Conservation (phyloP, 2,797 vertebrate genomes). For the Antennarius maculatus region DNA sequence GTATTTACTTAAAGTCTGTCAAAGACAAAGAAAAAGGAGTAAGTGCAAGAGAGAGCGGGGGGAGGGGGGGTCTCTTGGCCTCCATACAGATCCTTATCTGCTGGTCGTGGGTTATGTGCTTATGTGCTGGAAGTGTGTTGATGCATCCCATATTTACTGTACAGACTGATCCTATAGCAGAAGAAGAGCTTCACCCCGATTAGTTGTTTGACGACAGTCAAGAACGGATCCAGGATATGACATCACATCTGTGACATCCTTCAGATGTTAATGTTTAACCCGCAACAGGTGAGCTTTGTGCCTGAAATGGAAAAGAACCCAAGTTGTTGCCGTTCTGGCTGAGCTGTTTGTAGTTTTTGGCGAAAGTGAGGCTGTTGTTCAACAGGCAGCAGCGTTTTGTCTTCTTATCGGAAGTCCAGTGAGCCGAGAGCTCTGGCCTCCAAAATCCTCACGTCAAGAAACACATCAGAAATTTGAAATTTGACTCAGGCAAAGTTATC, state of each 20-base stretch:
- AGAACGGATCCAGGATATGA: slow-evolving; percentile 1
- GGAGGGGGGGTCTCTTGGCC: slow-evolving; percentile 38
- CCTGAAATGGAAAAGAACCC: too few relatives aligned
- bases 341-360: neutral
- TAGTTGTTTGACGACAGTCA: slow-evolving; percentile 5
- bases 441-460: too few relatives aligned
- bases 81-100: slow-evolving; percentile 55
- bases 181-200: slow-evolving; percentile 9
- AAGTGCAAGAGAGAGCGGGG: slow-evolving; percentile 41
- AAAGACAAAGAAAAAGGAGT: slow-evolving; percentile 56
- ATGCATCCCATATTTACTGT: slow-evolving; percentile 11
- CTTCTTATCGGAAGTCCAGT: too few relatives aligned
- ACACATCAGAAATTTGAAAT: too few relatives aligned
- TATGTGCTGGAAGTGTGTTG: slow-evolving; percentile 22
- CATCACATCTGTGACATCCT: too few relatives aligned
- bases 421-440: too few relatives aligned
- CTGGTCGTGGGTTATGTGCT: slow-evolving; percentile 12
- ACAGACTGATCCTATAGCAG: slow-evolving; percentile 2
- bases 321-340: too few relatives aligned
- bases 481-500: too few relatives aligned
- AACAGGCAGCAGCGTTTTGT: too few relatives aligned
- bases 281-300: too few relatives aligned
- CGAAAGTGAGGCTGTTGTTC: slow-evolving; percentile 12
- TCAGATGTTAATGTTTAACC: too few relatives aligned
- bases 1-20: slow-evolving; percentile 84